A percentile compares a stretch with the other conserved stretches of the same genome.
Evolutionary conservation across 2,888 invertebrate species (phyloP).

Genomic region (Reticulitermes lucifugus): DNA sequence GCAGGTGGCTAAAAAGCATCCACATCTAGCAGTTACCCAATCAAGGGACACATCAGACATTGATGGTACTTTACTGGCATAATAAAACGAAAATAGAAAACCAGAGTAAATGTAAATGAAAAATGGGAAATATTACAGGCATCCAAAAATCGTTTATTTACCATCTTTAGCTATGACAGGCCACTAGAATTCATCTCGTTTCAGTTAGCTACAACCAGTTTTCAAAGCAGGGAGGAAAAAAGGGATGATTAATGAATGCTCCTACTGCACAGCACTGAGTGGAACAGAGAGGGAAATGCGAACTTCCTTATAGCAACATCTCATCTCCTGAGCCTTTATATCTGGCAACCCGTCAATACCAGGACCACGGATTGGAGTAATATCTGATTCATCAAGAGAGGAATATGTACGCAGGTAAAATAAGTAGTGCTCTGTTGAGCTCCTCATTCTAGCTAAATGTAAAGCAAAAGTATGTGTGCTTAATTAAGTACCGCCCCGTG

Average conservation of each 20-base stretch:
- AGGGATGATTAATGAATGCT: neutral
- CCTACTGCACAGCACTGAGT: neutral
- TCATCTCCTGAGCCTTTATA: neutral
- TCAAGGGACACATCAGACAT: too few relatives aligned
- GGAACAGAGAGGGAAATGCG: neutral
- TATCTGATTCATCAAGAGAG: too few relatives aligned
- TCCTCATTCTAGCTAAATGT: too few relatives aligned
- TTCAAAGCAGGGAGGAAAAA: neutral
- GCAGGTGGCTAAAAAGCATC: too few relatives aligned
- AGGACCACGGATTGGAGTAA: neutral
- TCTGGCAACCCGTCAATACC: neutral
- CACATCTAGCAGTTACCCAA: too few relatives aligned
- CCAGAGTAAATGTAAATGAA: neutral
- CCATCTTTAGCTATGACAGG: neutral
- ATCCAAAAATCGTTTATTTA: constrained; percentile 1
- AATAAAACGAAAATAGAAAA: neutral
- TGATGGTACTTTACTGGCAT: too few relatives aligned
- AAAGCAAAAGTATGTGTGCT: too few relatives aligned
- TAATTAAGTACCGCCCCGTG: too few relatives aligned
- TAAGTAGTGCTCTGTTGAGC: too few relatives aligned
- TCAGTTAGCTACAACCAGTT: neutral
- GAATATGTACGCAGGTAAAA: too few relatives aligned
- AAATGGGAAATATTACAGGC: neutral
- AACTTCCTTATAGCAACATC: neutral
- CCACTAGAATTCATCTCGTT: neutral